A percentile compares a stretch with the other conserved stretches of the same genome.
phyloP scores from a whole-genome alignment of 2,113 vertebrate species.

The Galbula dea region DNA sequence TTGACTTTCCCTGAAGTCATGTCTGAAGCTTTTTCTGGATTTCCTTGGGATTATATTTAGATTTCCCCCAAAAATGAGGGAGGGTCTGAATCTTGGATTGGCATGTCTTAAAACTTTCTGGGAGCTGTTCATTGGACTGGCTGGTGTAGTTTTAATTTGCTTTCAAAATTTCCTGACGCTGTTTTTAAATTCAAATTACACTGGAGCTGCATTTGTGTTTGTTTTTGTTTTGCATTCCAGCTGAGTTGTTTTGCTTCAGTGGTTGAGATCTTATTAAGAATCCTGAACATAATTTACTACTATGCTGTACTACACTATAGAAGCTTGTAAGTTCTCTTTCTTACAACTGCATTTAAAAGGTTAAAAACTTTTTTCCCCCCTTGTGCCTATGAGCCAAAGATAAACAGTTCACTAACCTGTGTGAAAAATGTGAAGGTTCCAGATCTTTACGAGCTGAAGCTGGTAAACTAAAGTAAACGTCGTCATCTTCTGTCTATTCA shows the following conservation, averaged over 20 bases:
- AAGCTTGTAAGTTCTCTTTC: background rate
- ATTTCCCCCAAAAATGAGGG: background rate
- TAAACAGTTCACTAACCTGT: background rate
- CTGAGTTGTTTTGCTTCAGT: constrained; percentile 23
- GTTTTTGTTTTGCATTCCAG: constrained; percentile 64
- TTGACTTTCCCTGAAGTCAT: background rate
- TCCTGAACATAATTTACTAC: background rate
- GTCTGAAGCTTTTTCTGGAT: background rate
- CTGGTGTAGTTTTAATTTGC: constrained; percentile 24
- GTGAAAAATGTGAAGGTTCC: background rate
- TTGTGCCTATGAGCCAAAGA: background rate
- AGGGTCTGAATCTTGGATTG: background rate
- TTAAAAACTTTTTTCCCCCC: background rate
- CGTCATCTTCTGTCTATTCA: background rate
- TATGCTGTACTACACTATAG: background rate
- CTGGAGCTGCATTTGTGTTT: constrained; percentile 35
- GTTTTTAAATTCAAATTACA: constrained; percentile 55
- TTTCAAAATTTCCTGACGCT: constrained; percentile 6
- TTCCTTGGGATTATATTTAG: background rate
- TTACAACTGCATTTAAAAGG: background rate
- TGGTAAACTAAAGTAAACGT: background rate
- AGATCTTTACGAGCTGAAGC: background rate
- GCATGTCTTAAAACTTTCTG: background rate
- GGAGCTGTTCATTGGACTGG: constrained; percentile 14
- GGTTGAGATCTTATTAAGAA: constrained; percentile 7